Base-by-base conservation (phyloP, 1,140 invertebrate species). In the Ditylenchus dipsaci region DNA sequence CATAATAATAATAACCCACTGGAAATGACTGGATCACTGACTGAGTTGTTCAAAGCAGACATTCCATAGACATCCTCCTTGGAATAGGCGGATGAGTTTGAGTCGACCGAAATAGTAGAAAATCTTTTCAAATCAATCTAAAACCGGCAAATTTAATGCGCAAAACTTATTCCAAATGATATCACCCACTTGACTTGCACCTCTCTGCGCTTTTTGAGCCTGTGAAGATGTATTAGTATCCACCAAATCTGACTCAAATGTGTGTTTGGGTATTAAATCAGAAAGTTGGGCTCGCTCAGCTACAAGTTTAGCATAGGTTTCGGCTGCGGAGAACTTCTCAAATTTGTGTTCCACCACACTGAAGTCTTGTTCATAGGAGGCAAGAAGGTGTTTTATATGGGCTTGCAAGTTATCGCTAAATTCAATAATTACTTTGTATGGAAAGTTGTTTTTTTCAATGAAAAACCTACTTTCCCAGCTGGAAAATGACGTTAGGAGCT, bases 71-170 rank as follows among this genome's bases (percentile, higher is more conserved):
- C 49, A 53, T 53, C 23, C 15, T 29, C 29, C n/a, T 30, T 29
- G 29, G 19, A 21, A 26, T 30, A 19, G 5, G 8, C 19, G 3
- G 59, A 61, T 43, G 59, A 30, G 38, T 33, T 33, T 3, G 59
- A 61, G n/a, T 61, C 59, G 8, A 33, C 38, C 3, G 59, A 61
- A 3, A 43, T 8, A 5, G 8, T 30, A 8, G 59, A 61, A 30
- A 61, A 61, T 27, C 59, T 30, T 29, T 61, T 61, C 59, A 43
- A 30, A 61, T 61, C 59, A 61, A 61, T 61, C 59, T 61, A 61
- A 61, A 59, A 59, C 11, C 17, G 38, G n/a, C 49, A 53, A 53
- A 38, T 38, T 3, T 38, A 11, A 5, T 38, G 11, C 33, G 11
- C 3, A 11, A 38, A 11, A 38, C 11, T 5, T 11, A 38, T 38